Conservation (phyloP, 2,113 vertebrate species). For the Nycticorax nycticorax region DNA sequence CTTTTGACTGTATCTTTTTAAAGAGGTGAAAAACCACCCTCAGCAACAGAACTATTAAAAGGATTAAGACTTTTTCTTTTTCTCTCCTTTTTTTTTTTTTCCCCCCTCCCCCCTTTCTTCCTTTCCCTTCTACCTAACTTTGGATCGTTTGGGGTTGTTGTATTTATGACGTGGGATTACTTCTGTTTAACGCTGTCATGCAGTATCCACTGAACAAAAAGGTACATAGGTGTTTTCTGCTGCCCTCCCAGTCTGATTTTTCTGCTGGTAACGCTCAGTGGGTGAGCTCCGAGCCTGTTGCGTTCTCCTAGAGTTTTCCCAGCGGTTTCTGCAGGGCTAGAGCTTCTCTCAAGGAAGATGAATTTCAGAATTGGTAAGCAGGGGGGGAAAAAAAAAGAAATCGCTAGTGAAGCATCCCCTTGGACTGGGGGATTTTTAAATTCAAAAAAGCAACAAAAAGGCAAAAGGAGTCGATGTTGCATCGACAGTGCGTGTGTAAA, state of each 20-base stretch:
- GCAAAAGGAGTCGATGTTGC: not conserved
- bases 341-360: not conserved
- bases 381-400: not conserved
- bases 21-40: constrained; percentile 25
- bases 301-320: not conserved
- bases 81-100: not conserved
- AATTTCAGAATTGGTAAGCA: not conserved
- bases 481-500: constrained; percentile 17
- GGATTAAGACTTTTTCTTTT: constrained; percentile 41
- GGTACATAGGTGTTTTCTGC: constrained; percentile 58
- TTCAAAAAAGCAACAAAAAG: not conserved
- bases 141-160: constrained; percentile 44
- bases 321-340: not conserved
- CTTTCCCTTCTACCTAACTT: not conserved
- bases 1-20: constrained; percentile 57
- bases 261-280: not conserved
- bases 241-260: not conserved
- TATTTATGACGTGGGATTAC: constrained; percentile 53
- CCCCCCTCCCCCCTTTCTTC: not conserved
- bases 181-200: constrained; percentile 54
- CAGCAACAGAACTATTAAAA: constrained; percentile 60
- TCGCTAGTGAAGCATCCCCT: not conserved
- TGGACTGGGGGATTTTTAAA: not conserved
- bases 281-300: not conserved
- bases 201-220: constrained; percentile 61